Evolutionary conservation across 2,113 vertebrate genomes (phyloP), one percentile per base, ranked within the genome.

Genomic region (Saimiri boliviensis): DNA sequence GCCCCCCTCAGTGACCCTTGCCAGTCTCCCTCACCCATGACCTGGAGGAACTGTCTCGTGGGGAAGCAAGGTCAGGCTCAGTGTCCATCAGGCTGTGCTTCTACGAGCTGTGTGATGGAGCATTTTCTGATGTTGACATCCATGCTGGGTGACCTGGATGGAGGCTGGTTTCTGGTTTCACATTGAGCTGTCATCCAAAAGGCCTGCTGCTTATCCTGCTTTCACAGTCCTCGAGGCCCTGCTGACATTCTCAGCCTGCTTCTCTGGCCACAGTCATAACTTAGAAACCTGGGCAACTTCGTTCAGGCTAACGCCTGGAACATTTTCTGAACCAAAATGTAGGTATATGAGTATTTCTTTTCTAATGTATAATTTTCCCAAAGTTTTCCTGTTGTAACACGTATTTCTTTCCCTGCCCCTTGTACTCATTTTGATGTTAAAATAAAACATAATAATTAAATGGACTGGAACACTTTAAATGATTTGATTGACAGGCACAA

Each of bases 121-220:
- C 89, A 90, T 97, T 97, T 96, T 94, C 98, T 95, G 96, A 95
- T 68, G 91, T 63, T 97, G 97, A 97, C 97, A 97, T 42, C 95
- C 94, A 58, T 63, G 77, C 71, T 5, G 49, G 60, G 85, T 66
- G 20, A 89, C 85, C 25, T 8, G 52, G 83, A 85, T 35, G 25
- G 86, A 88, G 81, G 81, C 92, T 49, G 6, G 70, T 37, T 93
- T 82, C 95, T 93, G 17, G 17, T 84, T 96, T 97, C 95, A 82
- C 96, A 79, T n/a, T 86, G 95, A 97, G 95, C 97, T 98, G 97
- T 97, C 97, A 97, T 85, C 84, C 45, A 27, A 58, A 86, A 37
- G 93, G 42, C 56, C 80, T 27, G 81, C 90, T 96, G 84, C 95
- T 96, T 97, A 82, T 88, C 87, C 80, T 3, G 7, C 70, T 35